Conservation (phyloP, 2,797 vertebrate genomes). For the Mergus octosetaceus region DNA sequence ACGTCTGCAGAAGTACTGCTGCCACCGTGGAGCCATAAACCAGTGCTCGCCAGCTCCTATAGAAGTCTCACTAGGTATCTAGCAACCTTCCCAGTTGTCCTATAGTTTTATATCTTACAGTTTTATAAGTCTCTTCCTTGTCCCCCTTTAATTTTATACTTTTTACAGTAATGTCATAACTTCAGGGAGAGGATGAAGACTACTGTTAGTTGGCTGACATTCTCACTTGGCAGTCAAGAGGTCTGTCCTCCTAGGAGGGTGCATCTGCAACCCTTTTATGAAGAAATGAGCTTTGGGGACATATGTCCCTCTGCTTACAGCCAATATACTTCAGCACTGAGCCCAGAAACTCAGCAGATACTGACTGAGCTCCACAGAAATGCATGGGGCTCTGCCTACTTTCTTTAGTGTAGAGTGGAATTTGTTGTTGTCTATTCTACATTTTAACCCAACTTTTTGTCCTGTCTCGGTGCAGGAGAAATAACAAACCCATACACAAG, state of each 20-base stretch:
- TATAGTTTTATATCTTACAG: neutral
- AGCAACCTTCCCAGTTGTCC: neutral
- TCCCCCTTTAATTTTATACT: neutral
- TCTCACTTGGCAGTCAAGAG: neutral
- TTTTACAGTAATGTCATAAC: neutral
- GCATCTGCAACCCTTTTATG: neutral
- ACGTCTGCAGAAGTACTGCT: neutral
- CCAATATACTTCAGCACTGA: neutral
- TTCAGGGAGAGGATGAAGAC: neutral
- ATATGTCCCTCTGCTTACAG: neutral
- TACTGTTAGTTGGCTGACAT: neutral
- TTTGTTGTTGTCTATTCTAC: neutral
- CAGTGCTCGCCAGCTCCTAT: neutral
- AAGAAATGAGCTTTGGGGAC: neutral
- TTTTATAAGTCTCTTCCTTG: neutral
- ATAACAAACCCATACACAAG: neutral
- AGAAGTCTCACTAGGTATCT: accelerated
- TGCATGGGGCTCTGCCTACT: accelerated
- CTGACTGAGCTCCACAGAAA: neutral
- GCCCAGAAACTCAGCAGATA: neutral
- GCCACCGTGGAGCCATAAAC: neutral
- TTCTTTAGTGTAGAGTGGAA: neutral
- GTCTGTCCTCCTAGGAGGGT: neutral
- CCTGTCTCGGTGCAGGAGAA: neutral
- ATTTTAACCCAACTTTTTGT: neutral